These are phyloP conservation scores for Siderastrea siderea DNA, from an alignment of 92 coral and sea anemone genomes.

Conservation along the genomic window DNA sequence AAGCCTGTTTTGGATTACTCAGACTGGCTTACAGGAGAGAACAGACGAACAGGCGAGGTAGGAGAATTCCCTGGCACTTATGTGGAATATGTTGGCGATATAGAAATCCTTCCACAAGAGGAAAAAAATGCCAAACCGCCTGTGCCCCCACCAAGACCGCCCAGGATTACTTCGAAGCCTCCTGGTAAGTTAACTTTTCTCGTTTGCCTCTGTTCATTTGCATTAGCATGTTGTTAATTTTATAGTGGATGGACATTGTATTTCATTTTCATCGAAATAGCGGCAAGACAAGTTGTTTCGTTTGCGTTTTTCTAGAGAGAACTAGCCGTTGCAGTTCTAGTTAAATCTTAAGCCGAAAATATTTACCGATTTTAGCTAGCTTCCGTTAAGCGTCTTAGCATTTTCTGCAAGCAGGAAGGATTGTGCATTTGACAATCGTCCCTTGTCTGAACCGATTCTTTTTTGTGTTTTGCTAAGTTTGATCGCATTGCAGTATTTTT, in stretches of 20 bases:
- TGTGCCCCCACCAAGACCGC: constrained; percentile 82
- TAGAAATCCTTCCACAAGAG: constrained; percentile 56
- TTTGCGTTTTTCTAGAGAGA: background rate
- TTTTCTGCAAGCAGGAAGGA: background rate
- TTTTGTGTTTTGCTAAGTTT: background rate
- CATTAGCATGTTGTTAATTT: background rate
- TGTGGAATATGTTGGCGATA: constrained; percentile 86
- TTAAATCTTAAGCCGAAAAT: background rate
- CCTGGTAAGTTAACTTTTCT: background rate
- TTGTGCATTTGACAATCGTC: background rate
- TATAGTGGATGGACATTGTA: background rate
- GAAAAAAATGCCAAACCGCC: constrained; percentile 55
- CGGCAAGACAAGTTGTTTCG: background rate
- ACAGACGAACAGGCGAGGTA: constrained; percentile 78
- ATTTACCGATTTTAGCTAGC: background rate
- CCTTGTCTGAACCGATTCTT: background rate
- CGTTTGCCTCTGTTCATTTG: too few relatives aligned
- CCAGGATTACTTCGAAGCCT: constrained; percentile 26
- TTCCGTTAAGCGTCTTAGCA: background rate
- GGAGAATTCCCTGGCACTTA: constrained; percentile 97
- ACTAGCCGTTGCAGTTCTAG: background rate
- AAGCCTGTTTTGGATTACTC: constrained; percentile 71
- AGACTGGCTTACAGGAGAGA: constrained; percentile 88
- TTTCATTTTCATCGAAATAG: constrained; percentile 12
- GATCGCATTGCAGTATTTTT: background rate